Conservation (phyloP, 2,113 vertebrate genomes). For the Lipophrys pholis region DNA sequence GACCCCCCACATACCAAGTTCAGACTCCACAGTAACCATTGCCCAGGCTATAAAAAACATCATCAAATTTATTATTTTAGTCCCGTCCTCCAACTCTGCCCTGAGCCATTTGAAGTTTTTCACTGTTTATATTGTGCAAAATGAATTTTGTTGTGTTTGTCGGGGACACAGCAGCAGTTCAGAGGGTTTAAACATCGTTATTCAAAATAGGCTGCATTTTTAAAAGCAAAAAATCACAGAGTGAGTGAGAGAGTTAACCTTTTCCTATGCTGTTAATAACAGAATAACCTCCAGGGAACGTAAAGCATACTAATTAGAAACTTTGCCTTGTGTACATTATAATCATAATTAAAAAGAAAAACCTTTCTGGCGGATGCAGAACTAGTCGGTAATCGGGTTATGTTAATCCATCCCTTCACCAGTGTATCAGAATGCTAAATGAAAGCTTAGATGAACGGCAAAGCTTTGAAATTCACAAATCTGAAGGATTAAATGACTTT, state of each 20-base stretch:
- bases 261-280: constrained; percentile 36
- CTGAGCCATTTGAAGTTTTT: too few relatives aligned
- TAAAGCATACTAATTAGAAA: constrained; percentile 61
- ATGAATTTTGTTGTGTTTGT: too few relatives aligned
- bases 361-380: constrained; percentile 54
- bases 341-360: constrained; percentile 13
- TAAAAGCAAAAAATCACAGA: background rate
- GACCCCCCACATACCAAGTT: too few relatives aligned
- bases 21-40: too few relatives aligned
- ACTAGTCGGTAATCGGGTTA: constrained; percentile 70
- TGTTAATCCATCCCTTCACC: constrained; percentile 72
- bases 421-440: constrained; percentile 74
- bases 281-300: constrained; percentile 30
- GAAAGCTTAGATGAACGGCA: constrained; percentile 70
- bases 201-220: too few relatives aligned
- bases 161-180: too few relatives aligned
- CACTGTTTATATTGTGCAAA: too few relatives aligned
- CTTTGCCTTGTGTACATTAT: constrained; percentile 52
- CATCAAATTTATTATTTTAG: too few relatives aligned
- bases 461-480: constrained; percentile 73
- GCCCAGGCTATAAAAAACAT: too few relatives aligned
- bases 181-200: too few relatives aligned
- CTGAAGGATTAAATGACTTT: constrained; percentile 70
- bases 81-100: too few relatives aligned
- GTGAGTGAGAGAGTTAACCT: constrained; percentile 22